These are phyloP conservation scores for Hesperia comma DNA, from an alignment of 2,888 invertebrate genomes.

Conservation along the genomic window DNA sequence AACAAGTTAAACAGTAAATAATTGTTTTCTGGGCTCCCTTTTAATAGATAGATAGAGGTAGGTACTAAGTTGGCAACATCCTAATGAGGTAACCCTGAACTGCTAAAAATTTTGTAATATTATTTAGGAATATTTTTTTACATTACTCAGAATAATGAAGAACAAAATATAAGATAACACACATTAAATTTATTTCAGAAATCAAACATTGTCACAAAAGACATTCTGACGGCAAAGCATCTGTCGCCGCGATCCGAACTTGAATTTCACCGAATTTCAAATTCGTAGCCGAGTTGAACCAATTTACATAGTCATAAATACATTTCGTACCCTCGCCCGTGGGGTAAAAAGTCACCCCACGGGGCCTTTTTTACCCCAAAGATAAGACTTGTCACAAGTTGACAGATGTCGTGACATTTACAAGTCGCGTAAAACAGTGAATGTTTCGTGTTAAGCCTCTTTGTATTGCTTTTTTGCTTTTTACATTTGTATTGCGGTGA, in stretches of 20 bases:
- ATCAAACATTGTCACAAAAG: slow-evolving; percentile 54
- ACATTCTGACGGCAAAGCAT: slow-evolving; percentile 28
- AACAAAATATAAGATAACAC: background rate
- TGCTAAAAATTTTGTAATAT: no score
- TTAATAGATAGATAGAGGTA: no score
- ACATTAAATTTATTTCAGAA: slow-evolving; percentile 1
- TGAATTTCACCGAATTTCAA: slow-evolving; percentile 53
- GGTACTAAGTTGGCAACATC: no score
- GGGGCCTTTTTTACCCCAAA: slow-evolving; percentile 66
- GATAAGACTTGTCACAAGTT: slow-evolving; percentile 77
- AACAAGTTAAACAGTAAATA: no score
- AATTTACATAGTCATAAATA: slow-evolving; percentile 84
- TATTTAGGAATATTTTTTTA: no score
- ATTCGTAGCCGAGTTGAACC: slow-evolving; percentile 65
- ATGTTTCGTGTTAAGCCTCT: slow-evolving; percentile 43
- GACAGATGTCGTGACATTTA: slow-evolving; percentile 78
- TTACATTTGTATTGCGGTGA: background rate
- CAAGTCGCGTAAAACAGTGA: slow-evolving; percentile 68
- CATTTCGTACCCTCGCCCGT: slow-evolving; percentile 63
- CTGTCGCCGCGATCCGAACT: slow-evolving; percentile 20
- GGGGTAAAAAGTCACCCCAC: slow-evolving; percentile 62
- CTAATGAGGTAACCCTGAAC: no score
- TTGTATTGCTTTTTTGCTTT: slow-evolving; percentile 18
- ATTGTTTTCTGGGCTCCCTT: no score
- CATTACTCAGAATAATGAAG: background rate